Percentiles rank a stretch among this genome's conserved stretches.
phyloP scores from a whole-genome alignment of 1,140 invertebrate species.

The Calephelis virginiensis region DNA sequence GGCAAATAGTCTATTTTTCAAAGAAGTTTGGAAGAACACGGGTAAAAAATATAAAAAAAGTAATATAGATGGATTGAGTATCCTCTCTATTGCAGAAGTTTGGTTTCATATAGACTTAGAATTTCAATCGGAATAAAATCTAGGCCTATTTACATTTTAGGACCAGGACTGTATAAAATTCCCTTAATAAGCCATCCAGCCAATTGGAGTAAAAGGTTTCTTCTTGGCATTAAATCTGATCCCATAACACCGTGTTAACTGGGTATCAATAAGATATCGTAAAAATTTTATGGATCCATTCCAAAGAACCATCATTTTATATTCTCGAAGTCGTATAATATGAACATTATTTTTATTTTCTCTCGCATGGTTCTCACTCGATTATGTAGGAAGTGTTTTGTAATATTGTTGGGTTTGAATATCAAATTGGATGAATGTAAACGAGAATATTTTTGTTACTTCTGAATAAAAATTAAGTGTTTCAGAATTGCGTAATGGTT shows the following conservation, averaged over 20 bases:
- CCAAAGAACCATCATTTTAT: constrained; percentile 11
- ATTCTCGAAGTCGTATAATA: constrained; percentile 7
- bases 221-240: constrained; percentile 8
- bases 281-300: constrained; percentile 11
- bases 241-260: constrained; percentile 15
- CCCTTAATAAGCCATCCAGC: not conserved
- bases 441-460: not conserved
- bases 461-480: too few relatives aligned
- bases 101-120: too few relatives aligned
- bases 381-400: constrained; percentile 12
- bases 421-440: not conserved
- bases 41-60: too few relatives aligned
- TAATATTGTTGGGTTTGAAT: constrained; percentile 10
- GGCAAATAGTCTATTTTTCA: too few relatives aligned
- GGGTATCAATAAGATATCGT: constrained; percentile 13
- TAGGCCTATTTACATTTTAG: too few relatives aligned
- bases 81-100: too few relatives aligned
- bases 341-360: constrained; percentile 13
- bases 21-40: too few relatives aligned
- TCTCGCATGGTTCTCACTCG: constrained; percentile 7
- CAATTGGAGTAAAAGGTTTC: not conserved
- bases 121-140: too few relatives aligned
- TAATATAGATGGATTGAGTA: too few relatives aligned
- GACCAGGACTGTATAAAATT: too few relatives aligned
- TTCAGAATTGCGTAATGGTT: too few relatives aligned